A percentile compares a stretch with the other conserved stretches of the same genome.
Conservation (phyloP, 2,113 vertebrate species). For the Marcusenius ussheri region DNA sequence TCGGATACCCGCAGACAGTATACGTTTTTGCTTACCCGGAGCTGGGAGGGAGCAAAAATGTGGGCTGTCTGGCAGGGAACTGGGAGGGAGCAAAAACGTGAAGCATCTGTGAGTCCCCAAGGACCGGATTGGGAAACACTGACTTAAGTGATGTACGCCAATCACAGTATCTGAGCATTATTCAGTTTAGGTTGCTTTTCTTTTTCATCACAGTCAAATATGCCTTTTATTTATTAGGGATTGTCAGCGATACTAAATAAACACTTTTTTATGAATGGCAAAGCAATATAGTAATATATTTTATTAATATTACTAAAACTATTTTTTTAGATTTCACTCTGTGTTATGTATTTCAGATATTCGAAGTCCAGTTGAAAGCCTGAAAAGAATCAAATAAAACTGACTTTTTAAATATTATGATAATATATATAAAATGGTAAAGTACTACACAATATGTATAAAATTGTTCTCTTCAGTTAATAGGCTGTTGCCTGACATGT, state of each 20-base stretch:
- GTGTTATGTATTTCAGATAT: not conserved
- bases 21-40: not conserved
- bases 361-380: not conserved
- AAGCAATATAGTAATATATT: constrained; percentile 13
- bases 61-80: no score
- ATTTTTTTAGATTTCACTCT: not conserved
- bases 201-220: not conserved
- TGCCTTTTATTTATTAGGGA: constrained; percentile 17
- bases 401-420: not conserved
- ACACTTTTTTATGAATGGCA: not conserved
- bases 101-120: not conserved
- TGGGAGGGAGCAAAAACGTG: not conserved
- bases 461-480: not conserved
- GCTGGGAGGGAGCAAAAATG: not conserved
- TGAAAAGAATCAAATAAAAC: not conserved
- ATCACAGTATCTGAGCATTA: not conserved
- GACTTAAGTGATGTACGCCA: not conserved
- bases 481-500: not conserved
- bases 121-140: not conserved
- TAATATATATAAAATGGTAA: not conserved
- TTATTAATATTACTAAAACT: not conserved
- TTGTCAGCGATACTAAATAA: not conserved
- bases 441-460: not conserved
- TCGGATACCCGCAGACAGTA: not conserved
- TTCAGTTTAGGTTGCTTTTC: not conserved